A percentile compares a stretch with the other conserved stretches of the same genome.
These are phyloP conservation scores for Embidobia sp. DNA, from an alignment of 2,888 invertebrate genomes.

Conservation along the genomic window DNA sequence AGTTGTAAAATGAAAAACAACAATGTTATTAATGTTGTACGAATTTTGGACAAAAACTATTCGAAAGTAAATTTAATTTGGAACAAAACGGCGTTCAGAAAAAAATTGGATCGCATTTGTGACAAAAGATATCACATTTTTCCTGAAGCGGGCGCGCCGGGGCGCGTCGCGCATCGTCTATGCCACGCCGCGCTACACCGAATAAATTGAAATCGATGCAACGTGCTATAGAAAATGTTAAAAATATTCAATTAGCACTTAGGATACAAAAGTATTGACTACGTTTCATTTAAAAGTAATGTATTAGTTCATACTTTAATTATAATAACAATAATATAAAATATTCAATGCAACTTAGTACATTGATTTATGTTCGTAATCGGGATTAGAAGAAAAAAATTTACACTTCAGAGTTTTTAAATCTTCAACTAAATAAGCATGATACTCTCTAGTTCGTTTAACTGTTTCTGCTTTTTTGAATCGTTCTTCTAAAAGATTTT, in stretches of 20 bases:
- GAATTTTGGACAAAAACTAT: conserved; percentile 10
- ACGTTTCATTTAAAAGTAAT: no score
- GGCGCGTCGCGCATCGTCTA: background rate
- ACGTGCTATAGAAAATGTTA: background rate
- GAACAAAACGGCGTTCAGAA: conserved; percentile 4
- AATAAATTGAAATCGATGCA: background rate
- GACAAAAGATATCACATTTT: conserved; percentile 4
- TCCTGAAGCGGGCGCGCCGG: background rate
- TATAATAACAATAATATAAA: background rate
- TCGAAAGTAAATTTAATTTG: conserved; percentile 11
- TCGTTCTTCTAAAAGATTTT: conserved; percentile 2
- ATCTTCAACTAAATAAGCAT: conserved; percentile 10
- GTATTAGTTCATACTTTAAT: background rate
- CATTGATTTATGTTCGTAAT: conserved; percentile 1
- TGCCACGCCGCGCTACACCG: no score
- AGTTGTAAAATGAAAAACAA: conserved; percentile 20
- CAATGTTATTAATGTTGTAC: conserved; percentile 8
- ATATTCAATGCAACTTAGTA: background rate
- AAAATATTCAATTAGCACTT: background rate
- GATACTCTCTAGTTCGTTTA: conserved; percentile 11
- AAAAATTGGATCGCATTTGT: conserved; percentile 6
- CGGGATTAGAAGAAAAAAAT: conserved; percentile 2
- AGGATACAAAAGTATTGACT: no score
- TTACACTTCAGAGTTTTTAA: background rate
- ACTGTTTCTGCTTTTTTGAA: conserved; percentile 8